Evolutionary conservation across 1,140 invertebrate species (phyloP).

Genomic region (Bicyclus anynana): DNA sequence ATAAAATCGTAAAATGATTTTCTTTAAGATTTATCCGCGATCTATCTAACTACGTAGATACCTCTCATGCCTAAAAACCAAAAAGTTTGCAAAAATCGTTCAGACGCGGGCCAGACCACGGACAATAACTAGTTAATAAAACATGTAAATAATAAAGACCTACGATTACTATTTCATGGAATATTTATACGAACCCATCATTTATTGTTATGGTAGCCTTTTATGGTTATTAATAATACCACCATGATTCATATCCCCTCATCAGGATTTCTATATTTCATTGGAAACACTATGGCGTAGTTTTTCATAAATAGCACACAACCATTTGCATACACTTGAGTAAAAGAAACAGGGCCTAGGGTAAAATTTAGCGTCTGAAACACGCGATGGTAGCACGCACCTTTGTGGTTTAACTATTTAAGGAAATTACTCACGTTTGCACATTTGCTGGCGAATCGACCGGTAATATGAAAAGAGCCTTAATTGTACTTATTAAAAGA

Average conservation of each 20-base stretch:
- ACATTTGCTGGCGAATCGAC: neutral
- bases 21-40: too few species aligned
- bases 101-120: too few species aligned
- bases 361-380: conserved; percentile 5
- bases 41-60: too few species aligned
- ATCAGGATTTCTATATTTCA: neutral
- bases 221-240: neutral
- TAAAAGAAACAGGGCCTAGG: conserved; percentile 7
- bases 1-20: too few species aligned
- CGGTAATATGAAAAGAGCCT: neutral
- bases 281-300: neutral
- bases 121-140: too few species aligned
- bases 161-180: too few species aligned
- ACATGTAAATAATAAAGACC: too few species aligned
- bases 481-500: too few species aligned
- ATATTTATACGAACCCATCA: too few species aligned
- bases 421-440: conserved; percentile 12
- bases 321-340: conserved; percentile 21
- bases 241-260: neutral
- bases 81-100: too few species aligned
- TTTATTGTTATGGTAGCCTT: neutral
- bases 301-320: conserved; percentile 7
- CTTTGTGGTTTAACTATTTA: conserved; percentile 12
- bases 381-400: conserved; percentile 25
- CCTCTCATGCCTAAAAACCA: too few species aligned